Conservation (phyloP, 1,140 invertebrate species). For the Conus ventricosus region DNA sequence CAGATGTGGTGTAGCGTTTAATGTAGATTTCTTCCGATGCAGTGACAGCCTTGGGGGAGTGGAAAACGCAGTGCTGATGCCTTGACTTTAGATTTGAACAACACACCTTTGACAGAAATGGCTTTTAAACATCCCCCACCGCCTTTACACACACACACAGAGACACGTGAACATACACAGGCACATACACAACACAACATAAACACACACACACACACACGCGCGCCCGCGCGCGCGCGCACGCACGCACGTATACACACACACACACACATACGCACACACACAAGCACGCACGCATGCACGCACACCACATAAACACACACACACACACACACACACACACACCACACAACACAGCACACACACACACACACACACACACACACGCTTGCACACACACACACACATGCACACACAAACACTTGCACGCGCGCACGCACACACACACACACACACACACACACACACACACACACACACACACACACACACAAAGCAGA, state of each 20-base stretch:
- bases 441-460: conserved; percentile 1
- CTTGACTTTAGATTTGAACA: no score
- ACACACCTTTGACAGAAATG: no score
- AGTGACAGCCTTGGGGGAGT: no score
- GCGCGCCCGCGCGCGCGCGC: neutral
- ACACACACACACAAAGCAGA: neutral
- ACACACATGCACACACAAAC: neutral
- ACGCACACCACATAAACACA: neutral
- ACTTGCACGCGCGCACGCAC: neutral
- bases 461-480: neutral
- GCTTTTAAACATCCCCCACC: no score
- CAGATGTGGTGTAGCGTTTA: no score
- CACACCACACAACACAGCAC: neutral
- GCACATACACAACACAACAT: neutral
- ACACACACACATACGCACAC: neutral
- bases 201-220: neutral
- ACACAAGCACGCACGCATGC: neutral
- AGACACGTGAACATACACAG: neutral
- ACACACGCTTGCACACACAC: neutral
- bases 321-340: neutral
- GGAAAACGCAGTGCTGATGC: no score
- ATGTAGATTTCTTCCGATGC: no score
- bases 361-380: conserved; percentile 3
- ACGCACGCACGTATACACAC: neutral
- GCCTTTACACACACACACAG: no score